Base-by-base conservation (phyloP, 1,140 invertebrate genomes). In the Zaprionus taronus region DNA sequence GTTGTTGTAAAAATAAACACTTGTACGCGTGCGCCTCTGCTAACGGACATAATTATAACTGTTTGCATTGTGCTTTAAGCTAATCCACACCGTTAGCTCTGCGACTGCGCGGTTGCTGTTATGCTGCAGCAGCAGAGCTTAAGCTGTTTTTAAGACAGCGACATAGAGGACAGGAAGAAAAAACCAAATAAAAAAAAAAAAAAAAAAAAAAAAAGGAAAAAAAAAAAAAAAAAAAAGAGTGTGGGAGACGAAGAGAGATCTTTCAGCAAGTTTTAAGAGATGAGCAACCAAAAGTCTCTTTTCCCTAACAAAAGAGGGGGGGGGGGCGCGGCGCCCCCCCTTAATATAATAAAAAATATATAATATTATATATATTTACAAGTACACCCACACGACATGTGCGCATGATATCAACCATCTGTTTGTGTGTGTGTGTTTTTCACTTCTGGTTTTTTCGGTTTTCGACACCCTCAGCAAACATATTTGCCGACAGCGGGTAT, bases 1-100 rank as follows among this genome's bases (percentile, higher is more conserved):
- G 44, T 63, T 75, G 67, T 65, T 44, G 15, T 44, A n/a, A 20
- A 75, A 70, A 70, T 57, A 75, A 75, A 70, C 60, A 75, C 58
- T 56, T 64, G 38, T 22, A 47, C 66, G 64, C 41, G 28, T 68
- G 77, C 62, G 53, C 24, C 34, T 20, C 11, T 58, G 60, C 24
- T 58, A 51, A 47, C 67, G 14, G 47, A 31, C 31, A 68, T 47
- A n/a, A 22, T 28, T 55, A 69, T 58, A 22, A 9, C n/a, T 64
- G 36, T 49, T 31, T 38, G 64, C 14, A 12, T 69, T 57, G 31
- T 74, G 56, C 36, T 41, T 24, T 26, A 15, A 51, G 26, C 20
- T 17, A 34, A 68, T 63, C 44, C 41, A 4, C 24, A 70, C 51
- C 67, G 72, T 57, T 64, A 57, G 47, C 41, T 44, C 11, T 14